phyloP scores from a whole-genome alignment of 1,140 invertebrate genomes.

The Saccostrea cuccullata region DNA sequence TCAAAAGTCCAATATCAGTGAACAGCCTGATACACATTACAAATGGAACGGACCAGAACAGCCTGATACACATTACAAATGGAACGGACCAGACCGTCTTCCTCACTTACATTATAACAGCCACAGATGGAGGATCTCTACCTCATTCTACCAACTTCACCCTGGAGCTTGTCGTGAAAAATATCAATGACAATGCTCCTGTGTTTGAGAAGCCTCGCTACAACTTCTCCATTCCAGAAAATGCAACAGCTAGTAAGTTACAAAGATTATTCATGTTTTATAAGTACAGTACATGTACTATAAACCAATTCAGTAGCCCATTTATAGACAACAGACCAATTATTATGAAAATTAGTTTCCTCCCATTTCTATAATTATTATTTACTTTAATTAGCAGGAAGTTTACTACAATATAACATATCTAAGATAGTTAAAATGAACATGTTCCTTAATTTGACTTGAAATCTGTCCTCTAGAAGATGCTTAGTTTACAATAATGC shows the following conservation, averaged over 20 bases:
- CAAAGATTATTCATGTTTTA: too few species aligned
- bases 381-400: too few species aligned
- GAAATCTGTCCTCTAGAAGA: too few species aligned
- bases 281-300: too few species aligned
- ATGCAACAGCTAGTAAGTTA: constrained; percentile 72
- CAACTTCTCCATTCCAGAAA: constrained; percentile 90
- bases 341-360: too few species aligned
- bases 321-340: too few species aligned
- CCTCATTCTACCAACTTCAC: constrained; percentile 46
- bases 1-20: neutral
- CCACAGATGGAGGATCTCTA: constrained; percentile 82
- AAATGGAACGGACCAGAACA: neutral
- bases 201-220: constrained; percentile 90
- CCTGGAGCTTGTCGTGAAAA: constrained; percentile 88
- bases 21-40: neutral
- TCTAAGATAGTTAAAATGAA: too few species aligned
- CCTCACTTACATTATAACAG: constrained; percentile 71
- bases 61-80: neutral
- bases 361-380: too few species aligned
- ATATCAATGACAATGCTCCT: constrained; percentile 94
- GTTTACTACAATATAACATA: too few species aligned
- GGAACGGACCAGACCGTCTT: neutral
- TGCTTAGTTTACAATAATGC: too few species aligned
- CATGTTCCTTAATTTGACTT: too few species aligned
- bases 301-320: too few species aligned